Evolutionary conservation across 2,888 invertebrate species (phyloP), one percentile per base, ranked within the genome.

Genomic region (Ectemnius lituratus): DNA sequence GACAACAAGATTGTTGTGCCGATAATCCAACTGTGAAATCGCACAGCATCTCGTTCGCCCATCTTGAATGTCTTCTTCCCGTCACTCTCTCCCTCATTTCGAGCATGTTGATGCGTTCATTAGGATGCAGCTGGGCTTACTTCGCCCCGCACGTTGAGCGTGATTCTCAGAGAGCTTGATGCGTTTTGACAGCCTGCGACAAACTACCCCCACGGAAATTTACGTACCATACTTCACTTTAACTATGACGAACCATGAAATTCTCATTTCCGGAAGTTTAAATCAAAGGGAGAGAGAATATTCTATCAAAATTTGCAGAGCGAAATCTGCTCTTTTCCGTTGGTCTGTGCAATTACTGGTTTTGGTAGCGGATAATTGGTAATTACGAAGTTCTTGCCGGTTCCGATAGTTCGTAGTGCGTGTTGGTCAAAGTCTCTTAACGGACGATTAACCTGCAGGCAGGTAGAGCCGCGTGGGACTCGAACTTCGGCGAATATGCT

Each of bases 371-470:
- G 77, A 74, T 82, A 83, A 79, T 84, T 83, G 77, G 79, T 82
- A 84, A 83, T 83, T 79, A 83, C 68, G 66, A 81, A 82, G 77
- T 77, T 80, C 80, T 78, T 78, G 75, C 73, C 57, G 72, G 62
- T 52, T 16, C n/a, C 52, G 73, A 79, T 79, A 78, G 77, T 75
- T 80, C 69, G 73, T 60, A 63, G 60, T 71, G 77, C 68, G 76
- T 60, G 75, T 70, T 78, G 78, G 75, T 81, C 82, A 82, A 77
- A 79, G 80, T 80, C 80, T 77, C 81, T 79, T 76, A 79, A 75
- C 77, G 72, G 73, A 72, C 83, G 79, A 83, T 84, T 83, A 82
- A 80, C 73, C 75, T 72, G 74, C 70, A 76, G 75, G 79, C 84
- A 72, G 73, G 74, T 75, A 52, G 52, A 76, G 70, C 64, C 67